phyloP scores from a whole-genome alignment of 2,888 invertebrate species.

The Melipona beecheii region DNA sequence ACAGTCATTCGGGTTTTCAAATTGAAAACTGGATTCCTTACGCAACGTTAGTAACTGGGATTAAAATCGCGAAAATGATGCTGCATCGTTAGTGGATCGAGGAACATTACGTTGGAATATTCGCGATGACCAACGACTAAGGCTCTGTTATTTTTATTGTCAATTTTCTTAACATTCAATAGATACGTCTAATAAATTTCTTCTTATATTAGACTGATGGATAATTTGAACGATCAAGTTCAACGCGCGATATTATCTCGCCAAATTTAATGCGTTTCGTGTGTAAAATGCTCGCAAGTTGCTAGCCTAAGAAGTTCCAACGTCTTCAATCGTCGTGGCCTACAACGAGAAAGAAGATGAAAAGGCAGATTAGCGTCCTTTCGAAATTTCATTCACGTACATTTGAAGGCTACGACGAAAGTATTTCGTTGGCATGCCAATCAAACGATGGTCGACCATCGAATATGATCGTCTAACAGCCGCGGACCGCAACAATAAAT shows the following conservation, averaged over 20 bases:
- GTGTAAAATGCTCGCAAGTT: neutral
- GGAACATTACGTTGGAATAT: no score
- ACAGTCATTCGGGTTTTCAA: neutral
- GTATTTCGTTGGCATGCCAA: slow-evolving; percentile 13
- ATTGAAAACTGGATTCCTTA: neutral
- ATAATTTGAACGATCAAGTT: no score
- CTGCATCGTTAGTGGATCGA: neutral
- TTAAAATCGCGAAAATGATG: neutral
- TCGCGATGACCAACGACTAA: neutral
- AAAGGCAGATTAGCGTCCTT: neutral
- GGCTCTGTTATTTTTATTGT: neutral
- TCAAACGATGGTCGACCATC: neutral
- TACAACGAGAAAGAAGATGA: neutral
- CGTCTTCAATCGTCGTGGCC: neutral
- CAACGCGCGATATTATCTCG: neutral
- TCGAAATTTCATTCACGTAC: slow-evolving; percentile 27
- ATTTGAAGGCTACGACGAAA: neutral
- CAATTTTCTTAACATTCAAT: neutral
- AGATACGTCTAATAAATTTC: neutral
- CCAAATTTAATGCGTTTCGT: neutral
- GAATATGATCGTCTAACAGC: neutral
- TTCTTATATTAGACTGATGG: neutral
- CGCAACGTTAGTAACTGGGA: neutral
- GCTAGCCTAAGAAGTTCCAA: neutral
- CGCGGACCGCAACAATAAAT: no score